These are phyloP conservation scores for Nipponia nippon DNA, from an alignment of 2,113 vertebrate species.

Conservation along the genomic window DNA sequence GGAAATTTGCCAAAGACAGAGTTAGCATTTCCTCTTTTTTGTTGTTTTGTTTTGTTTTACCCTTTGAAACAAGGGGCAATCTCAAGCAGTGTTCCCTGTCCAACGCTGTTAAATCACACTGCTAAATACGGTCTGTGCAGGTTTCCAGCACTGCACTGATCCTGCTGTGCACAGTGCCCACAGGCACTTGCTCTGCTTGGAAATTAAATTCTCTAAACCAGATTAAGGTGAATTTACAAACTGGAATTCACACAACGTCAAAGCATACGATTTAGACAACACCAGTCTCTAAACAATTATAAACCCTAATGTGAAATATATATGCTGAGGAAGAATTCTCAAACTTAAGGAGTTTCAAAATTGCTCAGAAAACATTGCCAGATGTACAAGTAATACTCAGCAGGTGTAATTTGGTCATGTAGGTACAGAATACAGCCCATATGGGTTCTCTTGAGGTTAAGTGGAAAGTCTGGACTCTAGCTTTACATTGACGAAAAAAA, in stretches of 20 bases:
- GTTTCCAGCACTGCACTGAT: neutral
- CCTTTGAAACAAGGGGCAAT: neutral
- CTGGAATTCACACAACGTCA: neutral
- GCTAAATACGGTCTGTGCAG: neutral
- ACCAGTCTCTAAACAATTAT: neutral
- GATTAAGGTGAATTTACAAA: neutral
- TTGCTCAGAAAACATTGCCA: neutral
- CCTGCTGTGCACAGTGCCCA: neutral
- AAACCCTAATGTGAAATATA: neutral
- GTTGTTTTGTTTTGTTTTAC: neutral
- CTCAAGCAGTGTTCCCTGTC: neutral
- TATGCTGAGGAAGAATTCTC: neutral
- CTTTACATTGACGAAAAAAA: neutral
- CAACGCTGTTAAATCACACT: neutral
- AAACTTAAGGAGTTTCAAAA: neutral
- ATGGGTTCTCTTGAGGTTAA: neutral
- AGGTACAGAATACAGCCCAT: neutral
- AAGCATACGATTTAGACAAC: neutral
- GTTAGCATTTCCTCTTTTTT: neutral
- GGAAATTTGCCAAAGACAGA: neutral
- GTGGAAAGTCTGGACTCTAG: neutral
- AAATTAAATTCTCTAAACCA: neutral
- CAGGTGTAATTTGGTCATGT: neutral
- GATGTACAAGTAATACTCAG: neutral
- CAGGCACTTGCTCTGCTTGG: neutral